A percentile compares a stretch with the other conserved stretches of the same genome.
These are phyloP conservation scores for Pyxicephalus adspersus DNA, from an alignment of 2,113 vertebrate genomes.

Conservation along the genomic window DNA sequence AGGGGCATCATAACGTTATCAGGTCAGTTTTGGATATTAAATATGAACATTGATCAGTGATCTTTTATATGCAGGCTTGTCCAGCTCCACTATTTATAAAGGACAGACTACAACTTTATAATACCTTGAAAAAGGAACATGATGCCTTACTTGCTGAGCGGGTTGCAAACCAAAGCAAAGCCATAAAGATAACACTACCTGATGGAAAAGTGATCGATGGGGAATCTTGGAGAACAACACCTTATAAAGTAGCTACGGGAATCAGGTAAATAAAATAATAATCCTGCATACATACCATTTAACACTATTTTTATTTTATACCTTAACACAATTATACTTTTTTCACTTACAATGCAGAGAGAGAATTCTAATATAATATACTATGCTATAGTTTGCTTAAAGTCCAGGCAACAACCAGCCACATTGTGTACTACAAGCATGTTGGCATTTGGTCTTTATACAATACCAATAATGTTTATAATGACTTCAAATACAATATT, in stretches of 20 bases:
- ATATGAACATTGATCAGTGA: not conserved
- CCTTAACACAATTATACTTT: too few species aligned
- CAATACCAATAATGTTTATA: too few species aligned
- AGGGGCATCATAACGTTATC: too few species aligned
- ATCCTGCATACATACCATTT: not conserved
- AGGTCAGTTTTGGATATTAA: not conserved
- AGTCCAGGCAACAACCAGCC: too few species aligned
- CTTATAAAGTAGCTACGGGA: conserved; percentile 69
- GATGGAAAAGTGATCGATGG: conserved; percentile 65
- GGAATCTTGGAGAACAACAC: conserved; percentile 73
- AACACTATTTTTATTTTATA: conserved; percentile 9
- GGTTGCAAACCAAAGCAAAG: conserved; percentile 60
- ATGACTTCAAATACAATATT: too few species aligned
- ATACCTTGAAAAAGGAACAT: conserved; percentile 71
- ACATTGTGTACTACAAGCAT: too few species aligned
- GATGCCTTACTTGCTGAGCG: conserved; percentile 63
- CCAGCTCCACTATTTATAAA: conserved; percentile 66
- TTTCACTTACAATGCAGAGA: too few species aligned
- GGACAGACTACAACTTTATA: conserved; percentile 72
- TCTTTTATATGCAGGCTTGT: conserved; percentile 58
- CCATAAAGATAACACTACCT: conserved; percentile 66
- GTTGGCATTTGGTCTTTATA: too few species aligned
- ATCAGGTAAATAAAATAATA: conserved; percentile 70
- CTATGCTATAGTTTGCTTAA: too few species aligned
- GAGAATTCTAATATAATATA: too few species aligned